Percentiles rank a stretch among this genome's conserved stretches.
Conservation (phyloP, 2,888 invertebrate genomes). For the Eledona agricola region DNA sequence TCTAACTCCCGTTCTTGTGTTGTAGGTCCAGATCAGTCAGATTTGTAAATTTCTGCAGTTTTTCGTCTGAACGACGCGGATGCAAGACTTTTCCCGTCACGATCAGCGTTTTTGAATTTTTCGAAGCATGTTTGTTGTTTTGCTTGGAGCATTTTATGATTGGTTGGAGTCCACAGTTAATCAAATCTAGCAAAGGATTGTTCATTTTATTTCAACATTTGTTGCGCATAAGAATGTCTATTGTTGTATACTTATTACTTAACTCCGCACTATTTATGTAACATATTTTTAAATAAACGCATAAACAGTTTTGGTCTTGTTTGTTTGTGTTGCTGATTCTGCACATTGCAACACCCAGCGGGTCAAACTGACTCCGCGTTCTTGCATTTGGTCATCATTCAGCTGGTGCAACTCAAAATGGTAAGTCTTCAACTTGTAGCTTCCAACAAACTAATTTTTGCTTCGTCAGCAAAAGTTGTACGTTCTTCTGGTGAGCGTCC, state of each 20-base stretch:
- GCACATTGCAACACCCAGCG: slow-evolving; percentile 7
- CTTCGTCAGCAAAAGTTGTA: no score
- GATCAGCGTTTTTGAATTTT: slow-evolving; percentile 17
- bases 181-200: slow-evolving; percentile 37
- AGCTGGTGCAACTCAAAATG: slow-evolving; percentile 17
- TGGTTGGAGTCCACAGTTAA: no score
- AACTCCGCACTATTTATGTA: slow-evolving; percentile 29
- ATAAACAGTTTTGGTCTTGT: slow-evolving; percentile 14
- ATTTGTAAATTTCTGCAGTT: slow-evolving; percentile 61
- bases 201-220: slow-evolving; percentile 34
- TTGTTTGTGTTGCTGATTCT: slow-evolving; percentile 4
- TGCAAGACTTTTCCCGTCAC: slow-evolving; percentile 26
- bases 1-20: slow-evolving; percentile 44
- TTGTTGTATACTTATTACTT: slow-evolving; percentile 30
- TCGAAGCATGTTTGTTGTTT: slow-evolving; percentile 29
- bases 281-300: slow-evolving; percentile 36
- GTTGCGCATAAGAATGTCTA: slow-evolving; percentile 30
- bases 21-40: slow-evolving; percentile 71
- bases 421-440: slow-evolving; percentile 7
- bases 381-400: no score
- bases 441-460: slow-evolving; percentile 8
- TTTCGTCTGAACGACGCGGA: slow-evolving; percentile 9
- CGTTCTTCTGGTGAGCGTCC: slow-evolving; percentile 1
- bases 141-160: slow-evolving; percentile 31
- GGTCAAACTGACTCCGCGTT: no score